Conservation (phyloP, 2,888 invertebrate species). For the Ectropis crepuscularia region DNA sequence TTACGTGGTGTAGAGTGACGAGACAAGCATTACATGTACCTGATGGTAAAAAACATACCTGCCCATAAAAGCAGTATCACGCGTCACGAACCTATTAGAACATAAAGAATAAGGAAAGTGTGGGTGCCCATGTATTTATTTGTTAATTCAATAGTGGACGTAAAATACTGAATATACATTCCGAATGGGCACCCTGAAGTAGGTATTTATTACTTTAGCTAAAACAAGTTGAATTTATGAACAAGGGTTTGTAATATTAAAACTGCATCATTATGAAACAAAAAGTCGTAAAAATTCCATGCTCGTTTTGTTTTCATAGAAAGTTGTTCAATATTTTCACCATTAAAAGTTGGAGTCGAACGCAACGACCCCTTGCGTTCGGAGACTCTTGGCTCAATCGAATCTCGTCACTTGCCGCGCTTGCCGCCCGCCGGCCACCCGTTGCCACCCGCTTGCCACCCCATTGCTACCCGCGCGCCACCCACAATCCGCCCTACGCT, state of each 20-base stretch:
- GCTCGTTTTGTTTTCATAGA: constrained; percentile 18
- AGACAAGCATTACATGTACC: too few species aligned
- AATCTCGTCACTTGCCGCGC: constrained; percentile 23
- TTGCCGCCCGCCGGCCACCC: constrained; percentile 3
- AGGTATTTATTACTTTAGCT: not conserved
- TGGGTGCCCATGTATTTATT: too few species aligned
- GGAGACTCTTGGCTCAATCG: constrained; percentile 26
- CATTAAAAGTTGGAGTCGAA: constrained; percentile 42
- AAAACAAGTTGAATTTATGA: not conserved
- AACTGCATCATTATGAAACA: not conserved
- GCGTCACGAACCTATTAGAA: too few species aligned
- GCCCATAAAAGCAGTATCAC: too few species aligned
- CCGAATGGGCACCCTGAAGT: too few species aligned
- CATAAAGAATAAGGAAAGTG: too few species aligned
- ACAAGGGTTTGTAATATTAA: not conserved
- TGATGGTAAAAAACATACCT: too few species aligned
- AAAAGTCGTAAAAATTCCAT: not conserved
- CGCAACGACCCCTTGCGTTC: constrained; percentile 37
- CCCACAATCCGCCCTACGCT: constrained; percentile 43
- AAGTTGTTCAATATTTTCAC: constrained; percentile 38
- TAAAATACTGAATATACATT: too few species aligned
- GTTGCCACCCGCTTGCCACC: constrained; percentile 31
- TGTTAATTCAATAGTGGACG: too few species aligned
- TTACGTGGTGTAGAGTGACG: too few species aligned
- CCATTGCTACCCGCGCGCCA: constrained; percentile 32